Evolutionary conservation across 2,113 vertebrate species (phyloP).

Genomic region (Ploceus nigricollis): DNA sequence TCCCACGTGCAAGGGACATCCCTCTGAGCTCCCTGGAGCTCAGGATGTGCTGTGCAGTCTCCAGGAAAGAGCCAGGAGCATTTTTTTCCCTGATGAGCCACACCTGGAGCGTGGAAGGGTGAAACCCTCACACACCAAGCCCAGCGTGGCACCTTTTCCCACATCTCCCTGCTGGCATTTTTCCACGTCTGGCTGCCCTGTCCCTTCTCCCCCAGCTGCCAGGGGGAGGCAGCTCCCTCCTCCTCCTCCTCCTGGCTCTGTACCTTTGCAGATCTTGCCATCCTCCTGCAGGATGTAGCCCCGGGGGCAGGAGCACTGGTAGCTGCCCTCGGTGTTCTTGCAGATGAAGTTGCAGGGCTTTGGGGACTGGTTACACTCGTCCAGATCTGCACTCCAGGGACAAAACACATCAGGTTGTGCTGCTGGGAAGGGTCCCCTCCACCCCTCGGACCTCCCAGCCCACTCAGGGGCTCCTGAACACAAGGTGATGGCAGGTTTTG

Average conservation of each 20-base stretch:
- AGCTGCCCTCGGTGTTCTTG: conserved; percentile 94
- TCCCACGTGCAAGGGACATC: rapidly evolving
- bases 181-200: rapidly evolving
- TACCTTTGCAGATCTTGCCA: conserved; percentile 93
- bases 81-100: background rate
- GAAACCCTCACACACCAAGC: background rate
- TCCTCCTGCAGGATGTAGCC: conserved; percentile 90
- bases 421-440: background rate
- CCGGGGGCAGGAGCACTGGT: conserved; percentile 90
- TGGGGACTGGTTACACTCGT: conserved; percentile 88
- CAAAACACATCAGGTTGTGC: background rate
- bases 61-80: background rate
- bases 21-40: background rate
- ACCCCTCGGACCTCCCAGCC: background rate
- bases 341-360: conserved; percentile 93
- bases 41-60: background rate
- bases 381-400: conserved; percentile 77
- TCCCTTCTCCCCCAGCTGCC: background rate
- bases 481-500: background rate
- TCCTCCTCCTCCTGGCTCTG: background rate
- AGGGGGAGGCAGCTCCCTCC: background rate
- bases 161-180: rapidly evolving
- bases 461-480: background rate
- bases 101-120: background rate
- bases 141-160: background rate